Percentiles rank a stretch among this genome's conserved stretches.
Conservation (phyloP, 2,888 invertebrate genomes). For the Bombylius major region DNA sequence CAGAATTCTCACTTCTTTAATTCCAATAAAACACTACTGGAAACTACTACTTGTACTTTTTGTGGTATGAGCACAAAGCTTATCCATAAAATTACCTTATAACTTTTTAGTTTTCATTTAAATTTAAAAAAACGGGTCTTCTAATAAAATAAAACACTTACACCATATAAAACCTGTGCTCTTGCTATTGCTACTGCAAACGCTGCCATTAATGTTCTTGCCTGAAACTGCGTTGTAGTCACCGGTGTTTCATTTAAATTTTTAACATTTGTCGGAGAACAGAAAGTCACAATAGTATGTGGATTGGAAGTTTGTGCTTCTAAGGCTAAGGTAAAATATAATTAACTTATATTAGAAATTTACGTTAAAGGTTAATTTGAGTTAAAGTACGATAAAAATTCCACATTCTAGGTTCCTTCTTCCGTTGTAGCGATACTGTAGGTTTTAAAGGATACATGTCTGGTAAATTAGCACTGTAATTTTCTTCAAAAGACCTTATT, state of each 20-base stretch:
- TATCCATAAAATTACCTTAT: too few species aligned
- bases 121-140: too few species aligned
- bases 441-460: constrained; percentile 62
- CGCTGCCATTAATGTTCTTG: constrained; percentile 56
- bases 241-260: constrained; percentile 59
- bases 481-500: constrained; percentile 41
- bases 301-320: constrained; percentile 33
- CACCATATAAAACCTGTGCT: constrained; percentile 63
- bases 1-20: too few species aligned
- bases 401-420: constrained; percentile 49
- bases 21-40: too few species aligned
- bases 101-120: too few species aligned
- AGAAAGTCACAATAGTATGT: constrained; percentile 68
- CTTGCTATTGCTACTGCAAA: constrained; percentile 65
- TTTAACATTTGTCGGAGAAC: constrained; percentile 47
- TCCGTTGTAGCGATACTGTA: constrained; percentile 27
- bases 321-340: too few species aligned
- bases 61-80: too few species aligned
- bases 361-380: not conserved
- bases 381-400: constrained; percentile 59
- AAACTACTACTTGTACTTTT: too few species aligned
- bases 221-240: constrained; percentile 51
- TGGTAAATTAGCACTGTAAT: constrained; percentile 47
- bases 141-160: too few species aligned
- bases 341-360: too few species aligned